Base-by-base conservation (phyloP, 2,888 invertebrate genomes). In the Diarsia rubi region DNA sequence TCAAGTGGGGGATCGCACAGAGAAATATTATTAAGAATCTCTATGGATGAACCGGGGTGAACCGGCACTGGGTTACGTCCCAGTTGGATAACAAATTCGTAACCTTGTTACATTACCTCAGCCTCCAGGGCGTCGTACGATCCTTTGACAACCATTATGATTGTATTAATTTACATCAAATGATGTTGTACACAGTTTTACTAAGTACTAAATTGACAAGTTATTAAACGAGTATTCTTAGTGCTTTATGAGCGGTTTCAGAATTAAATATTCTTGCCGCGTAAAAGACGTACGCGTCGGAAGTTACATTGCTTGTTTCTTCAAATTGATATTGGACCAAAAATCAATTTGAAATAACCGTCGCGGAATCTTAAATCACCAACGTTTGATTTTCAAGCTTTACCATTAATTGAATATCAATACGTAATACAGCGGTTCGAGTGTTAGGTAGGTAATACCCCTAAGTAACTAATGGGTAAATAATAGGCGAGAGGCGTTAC, bases 61-160 rank as follows among this genome's bases (percentile, higher is more conserved):
- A 87, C 87, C 78, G 84, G 84, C 86, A 87, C 84, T 85, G 86
- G 87, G 88, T 86, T 84, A 79, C 69, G 69, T 86, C 91, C 85
- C 91, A 54, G 70, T 85, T 87, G 90, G 82, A 88, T 90, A 86
- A 91, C 91, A 91, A 91, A 91, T 90, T 91, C 86, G 88, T 88
- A 88, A 89, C 86, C 88, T 89, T 83, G 87, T 88, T 88, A 90
- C 90, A 88, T 85, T 86, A 83, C 78, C 81, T 47, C 82, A 79
- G 77, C 85, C 89, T 88, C 88, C 69, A 76, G 86, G 86, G 89
- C 82, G 80, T 85, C 83, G 89, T 89, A 84, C 85, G 88, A 89
- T 90, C 88, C 88, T 87, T 86, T 89, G 88, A 89, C 89, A 89
- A 88, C 87, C 89, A 88, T 89, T 89, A 90, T 85, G 83, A 88